Evolutionary conservation across 2,888 invertebrate genomes (phyloP).

Genomic region (Pantelozetes paolii): DNA sequence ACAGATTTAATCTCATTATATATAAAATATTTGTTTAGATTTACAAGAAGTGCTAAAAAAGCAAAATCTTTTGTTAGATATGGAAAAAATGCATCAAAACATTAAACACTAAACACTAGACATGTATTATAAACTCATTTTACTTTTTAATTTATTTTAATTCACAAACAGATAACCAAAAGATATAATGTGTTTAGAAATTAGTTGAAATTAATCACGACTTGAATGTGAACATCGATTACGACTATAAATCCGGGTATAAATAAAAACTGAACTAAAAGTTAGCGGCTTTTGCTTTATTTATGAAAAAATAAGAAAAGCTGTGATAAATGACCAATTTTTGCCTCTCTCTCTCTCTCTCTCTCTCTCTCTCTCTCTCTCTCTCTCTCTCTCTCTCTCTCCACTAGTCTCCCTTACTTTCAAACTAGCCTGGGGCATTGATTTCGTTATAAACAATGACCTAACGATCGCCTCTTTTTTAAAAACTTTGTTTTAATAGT

Average conservation of each 20-base stretch:
- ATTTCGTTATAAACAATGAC: conserved; percentile 39
- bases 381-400: no score
- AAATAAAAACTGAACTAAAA: conserved; percentile 7
- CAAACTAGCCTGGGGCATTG: conserved; percentile 20
- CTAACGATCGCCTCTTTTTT: not conserved
- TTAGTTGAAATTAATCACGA: conserved; percentile 35
- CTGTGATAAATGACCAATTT: conserved; percentile 37
- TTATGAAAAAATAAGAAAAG: conserved; percentile 9
- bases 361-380: not conserved
- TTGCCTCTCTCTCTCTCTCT: not conserved
- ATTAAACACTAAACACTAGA: not conserved
- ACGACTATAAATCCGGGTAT: conserved; percentile 30
- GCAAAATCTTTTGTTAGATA: not conserved
- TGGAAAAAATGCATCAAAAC: conserved; percentile 2
- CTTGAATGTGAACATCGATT: conserved; percentile 1
- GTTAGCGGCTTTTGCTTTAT: conserved; percentile 17
- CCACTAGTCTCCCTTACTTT: no score
- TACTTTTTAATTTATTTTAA: not conserved
- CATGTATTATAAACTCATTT: conserved; percentile 2
- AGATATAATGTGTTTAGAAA: conserved; percentile 23
- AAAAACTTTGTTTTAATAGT: conserved; percentile 21
- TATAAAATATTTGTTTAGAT: no score
- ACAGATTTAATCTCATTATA: no score
- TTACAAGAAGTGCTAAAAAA: not conserved
- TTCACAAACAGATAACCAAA: not conserved